Conservation (phyloP, 2,113 vertebrate genomes). For the Chionodraco myersi region DNA sequence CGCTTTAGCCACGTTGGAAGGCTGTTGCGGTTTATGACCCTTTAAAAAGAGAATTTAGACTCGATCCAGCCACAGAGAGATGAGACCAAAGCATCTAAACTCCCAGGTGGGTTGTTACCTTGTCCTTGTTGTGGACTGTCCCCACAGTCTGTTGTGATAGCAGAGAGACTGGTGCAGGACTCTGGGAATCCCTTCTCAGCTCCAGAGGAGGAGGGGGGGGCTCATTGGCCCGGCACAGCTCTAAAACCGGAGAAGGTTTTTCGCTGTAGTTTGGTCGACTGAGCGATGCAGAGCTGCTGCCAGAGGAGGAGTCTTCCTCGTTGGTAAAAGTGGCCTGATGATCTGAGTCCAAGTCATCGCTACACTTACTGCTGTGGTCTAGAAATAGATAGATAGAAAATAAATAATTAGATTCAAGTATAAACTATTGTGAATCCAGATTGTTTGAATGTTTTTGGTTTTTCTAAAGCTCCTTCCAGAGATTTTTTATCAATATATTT, state of each 20-base stretch:
- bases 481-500: too few relatives aligned
- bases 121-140: conserved; percentile 84
- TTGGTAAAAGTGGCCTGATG: conserved; percentile 85
- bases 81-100: not conserved
- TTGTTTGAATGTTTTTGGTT: too few relatives aligned
- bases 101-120: conserved; percentile 75
- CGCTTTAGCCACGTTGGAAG: not conserved
- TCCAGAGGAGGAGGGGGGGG: conserved; percentile 56
- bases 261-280: rapidly evolving
- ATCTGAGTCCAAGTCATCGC: conserved; percentile 85
- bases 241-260: not conserved
- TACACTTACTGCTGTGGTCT: conserved; percentile 88
- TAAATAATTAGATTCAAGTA: too few relatives aligned
- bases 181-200: conserved; percentile 8
- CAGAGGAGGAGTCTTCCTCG: conserved; percentile 86
- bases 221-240: not conserved
- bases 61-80: not conserved
- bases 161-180: conserved; percentile 8
- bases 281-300: too few relatives aligned
- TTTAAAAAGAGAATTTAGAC: conserved; percentile 25
- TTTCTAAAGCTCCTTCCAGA: too few relatives aligned
- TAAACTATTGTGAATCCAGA: too few relatives aligned
- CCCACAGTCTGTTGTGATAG: conserved; percentile 75
- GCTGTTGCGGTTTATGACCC: conserved; percentile 34
- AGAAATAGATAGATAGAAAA: conserved; percentile 6